A percentile compares a stretch with the other conserved stretches of the same genome.
Conservation (phyloP, 2,888 invertebrate species). For the Polymixis lichenea region DNA sequence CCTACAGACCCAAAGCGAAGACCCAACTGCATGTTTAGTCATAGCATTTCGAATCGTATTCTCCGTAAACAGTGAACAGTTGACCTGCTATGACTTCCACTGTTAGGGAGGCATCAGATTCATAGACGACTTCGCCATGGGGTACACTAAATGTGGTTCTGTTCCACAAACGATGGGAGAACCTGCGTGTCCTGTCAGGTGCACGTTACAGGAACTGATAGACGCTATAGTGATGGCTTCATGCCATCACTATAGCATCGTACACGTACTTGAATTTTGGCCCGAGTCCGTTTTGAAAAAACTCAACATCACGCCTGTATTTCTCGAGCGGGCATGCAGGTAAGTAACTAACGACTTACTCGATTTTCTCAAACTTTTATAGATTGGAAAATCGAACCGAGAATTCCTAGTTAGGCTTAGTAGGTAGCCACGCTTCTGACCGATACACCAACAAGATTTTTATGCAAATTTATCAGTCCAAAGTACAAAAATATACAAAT, state of each 20-base stretch:
- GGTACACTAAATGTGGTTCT: too few species aligned
- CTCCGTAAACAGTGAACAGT: not conserved
- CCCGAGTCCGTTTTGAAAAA: too few species aligned
- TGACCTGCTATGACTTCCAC: not conserved
- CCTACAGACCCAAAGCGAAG: not conserved
- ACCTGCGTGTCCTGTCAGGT: too few species aligned
- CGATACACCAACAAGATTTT: not conserved
- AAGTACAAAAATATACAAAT: constrained; percentile 10
- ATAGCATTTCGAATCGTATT: not conserved
- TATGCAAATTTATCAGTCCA: not conserved
- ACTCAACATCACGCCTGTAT: not conserved
- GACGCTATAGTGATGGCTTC: too few species aligned
- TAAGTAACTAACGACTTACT: too few species aligned
- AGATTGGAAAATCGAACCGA: not conserved
- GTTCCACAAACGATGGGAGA: too few species aligned
- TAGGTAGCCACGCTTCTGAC: not conserved
- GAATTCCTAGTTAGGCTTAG: not conserved
- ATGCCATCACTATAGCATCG: too few species aligned
- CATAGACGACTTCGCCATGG: too few species aligned
- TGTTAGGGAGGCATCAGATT: not conserved
- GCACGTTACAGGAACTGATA: too few species aligned
- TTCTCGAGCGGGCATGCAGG: not conserved
- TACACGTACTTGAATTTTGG: too few species aligned
- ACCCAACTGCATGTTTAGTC: not conserved
- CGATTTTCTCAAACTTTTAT: too few species aligned